Evolutionary conservation across 2,888 invertebrate species (phyloP).

Genomic region (Neoaliturus tenellus): DNA sequence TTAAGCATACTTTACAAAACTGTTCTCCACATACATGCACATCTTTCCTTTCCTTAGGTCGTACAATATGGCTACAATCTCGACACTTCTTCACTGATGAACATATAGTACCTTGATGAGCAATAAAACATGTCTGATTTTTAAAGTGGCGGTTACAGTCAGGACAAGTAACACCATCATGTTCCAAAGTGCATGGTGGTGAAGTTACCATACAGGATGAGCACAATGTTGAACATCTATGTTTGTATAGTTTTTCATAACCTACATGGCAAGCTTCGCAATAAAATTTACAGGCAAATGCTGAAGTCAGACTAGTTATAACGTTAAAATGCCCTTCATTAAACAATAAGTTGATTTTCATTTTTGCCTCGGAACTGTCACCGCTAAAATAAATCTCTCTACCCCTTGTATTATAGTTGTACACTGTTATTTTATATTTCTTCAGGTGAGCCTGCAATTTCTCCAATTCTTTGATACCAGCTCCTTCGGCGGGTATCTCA

Average conservation of each 20-base stretch:
- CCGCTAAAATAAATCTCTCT: slow-evolving; percentile 9
- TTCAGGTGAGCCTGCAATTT: slow-evolving; percentile 37
- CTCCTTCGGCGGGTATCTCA: not conserved
- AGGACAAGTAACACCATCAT: not conserved
- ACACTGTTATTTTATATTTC: slow-evolving; percentile 14
- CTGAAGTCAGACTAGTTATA: slow-evolving; percentile 64
- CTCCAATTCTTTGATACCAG: slow-evolving; percentile 8
- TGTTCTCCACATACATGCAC: slow-evolving; percentile 55
- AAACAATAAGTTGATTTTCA: slow-evolving; percentile 63
- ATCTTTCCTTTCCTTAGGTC: not conserved
- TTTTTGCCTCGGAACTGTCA: not conserved
- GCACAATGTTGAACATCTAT: not conserved
- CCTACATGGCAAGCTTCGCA: slow-evolving; percentile 65
- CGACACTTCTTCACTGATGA: slow-evolving; percentile 39
- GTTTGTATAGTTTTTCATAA: slow-evolving; percentile 51
- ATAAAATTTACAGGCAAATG: slow-evolving; percentile 64
- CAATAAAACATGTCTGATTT: not conserved
- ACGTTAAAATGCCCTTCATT: slow-evolving; percentile 64
- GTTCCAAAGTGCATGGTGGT: not conserved
- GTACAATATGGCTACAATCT: slow-evolving; percentile 36
- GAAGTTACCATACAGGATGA: not conserved
- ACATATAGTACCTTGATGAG: not conserved
- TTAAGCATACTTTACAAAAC: slow-evolving; percentile 57
- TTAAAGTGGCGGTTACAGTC: slow-evolving; percentile 1
- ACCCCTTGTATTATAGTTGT: slow-evolving; percentile 32